Conservation (phyloP, 1,140 invertebrate species). For the Cyrtorhinus lividipennis region DNA sequence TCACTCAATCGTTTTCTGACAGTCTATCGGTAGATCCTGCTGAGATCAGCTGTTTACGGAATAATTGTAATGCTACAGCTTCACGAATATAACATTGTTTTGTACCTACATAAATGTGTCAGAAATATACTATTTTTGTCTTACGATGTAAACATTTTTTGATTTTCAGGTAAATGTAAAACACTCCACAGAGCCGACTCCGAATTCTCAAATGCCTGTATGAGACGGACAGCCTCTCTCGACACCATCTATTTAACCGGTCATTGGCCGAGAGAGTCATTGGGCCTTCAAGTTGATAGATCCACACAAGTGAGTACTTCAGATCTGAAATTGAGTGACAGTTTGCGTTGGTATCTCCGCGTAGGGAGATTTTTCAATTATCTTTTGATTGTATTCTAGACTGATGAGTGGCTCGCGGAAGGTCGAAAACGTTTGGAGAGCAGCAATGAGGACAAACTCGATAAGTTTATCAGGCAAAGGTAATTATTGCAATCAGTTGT, state of each 20-base stretch:
- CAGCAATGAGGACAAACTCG: slow-evolving; percentile 35
- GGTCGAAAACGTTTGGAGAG: slow-evolving; percentile 32
- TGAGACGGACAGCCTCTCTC: slow-evolving; percentile 56
- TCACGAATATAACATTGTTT: no score
- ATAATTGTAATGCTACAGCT: no score
- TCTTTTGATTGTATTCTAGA: slow-evolving; percentile 33
- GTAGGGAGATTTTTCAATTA: not conserved
- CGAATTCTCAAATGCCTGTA: slow-evolving; percentile 29
- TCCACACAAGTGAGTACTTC: slow-evolving; percentile 46
- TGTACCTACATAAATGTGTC: no score
- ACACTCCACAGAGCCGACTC: not conserved
- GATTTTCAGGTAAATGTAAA: not conserved
- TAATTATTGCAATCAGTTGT: no score
- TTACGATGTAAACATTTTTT: no score
- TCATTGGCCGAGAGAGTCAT: slow-evolving; percentile 56
- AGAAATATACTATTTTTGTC: no score
- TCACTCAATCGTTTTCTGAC: no score
- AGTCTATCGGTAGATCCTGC: no score
- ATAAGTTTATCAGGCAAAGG: slow-evolving; percentile 38
- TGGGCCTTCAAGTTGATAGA: slow-evolving; percentile 55
- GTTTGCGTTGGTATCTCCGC: not conserved
- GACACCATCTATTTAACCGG: slow-evolving; percentile 61
- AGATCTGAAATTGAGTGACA: slow-evolving; percentile 2
- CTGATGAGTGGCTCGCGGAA: slow-evolving; percentile 47
- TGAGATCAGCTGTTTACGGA: no score